phyloP scores from a whole-genome alignment of 2,888 invertebrate species.

The Odontomyia ornata region DNA sequence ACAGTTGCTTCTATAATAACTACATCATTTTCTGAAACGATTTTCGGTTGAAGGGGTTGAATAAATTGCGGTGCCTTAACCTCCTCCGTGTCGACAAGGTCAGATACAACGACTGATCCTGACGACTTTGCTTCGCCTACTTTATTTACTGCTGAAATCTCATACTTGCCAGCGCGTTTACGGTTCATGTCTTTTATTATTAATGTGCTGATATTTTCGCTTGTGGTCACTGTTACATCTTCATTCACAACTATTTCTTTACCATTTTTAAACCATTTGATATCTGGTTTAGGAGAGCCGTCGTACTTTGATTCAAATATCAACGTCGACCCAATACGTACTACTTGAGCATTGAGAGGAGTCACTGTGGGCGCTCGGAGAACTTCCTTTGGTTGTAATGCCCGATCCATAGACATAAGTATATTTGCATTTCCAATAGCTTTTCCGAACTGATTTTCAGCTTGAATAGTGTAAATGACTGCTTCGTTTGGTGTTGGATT shows the following conservation, averaged over 20 bases:
- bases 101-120: slow-evolving; percentile 80
- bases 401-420: slow-evolving; percentile 66
- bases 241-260: slow-evolving; percentile 74
- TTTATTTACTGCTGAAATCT: slow-evolving; percentile 81
- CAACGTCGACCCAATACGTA: slow-evolving; percentile 75
- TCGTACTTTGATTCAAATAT: slow-evolving; percentile 77
- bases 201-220: slow-evolving; percentile 72
- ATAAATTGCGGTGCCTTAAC: slow-evolving; percentile 78
- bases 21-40: slow-evolving; percentile 77
- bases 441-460: slow-evolving; percentile 76
- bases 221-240: slow-evolving; percentile 68
- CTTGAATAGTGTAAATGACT: slow-evolving; percentile 74
- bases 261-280: slow-evolving; percentile 88
- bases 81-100: slow-evolving; percentile 69
- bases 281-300: slow-evolving; percentile 74
- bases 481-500: slow-evolving; percentile 74
- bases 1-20: slow-evolving; percentile 82
- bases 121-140: slow-evolving; percentile 82
- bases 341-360: slow-evolving; percentile 79
- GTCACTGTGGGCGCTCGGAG: slow-evolving; percentile 78
- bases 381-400: slow-evolving; percentile 57
- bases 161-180: slow-evolving; percentile 87
- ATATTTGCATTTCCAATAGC: slow-evolving; percentile 80
- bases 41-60: slow-evolving; percentile 75
- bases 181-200: slow-evolving; percentile 74